Conservation (phyloP, 2,797 vertebrate genomes). For the Antennarius maculatus region DNA sequence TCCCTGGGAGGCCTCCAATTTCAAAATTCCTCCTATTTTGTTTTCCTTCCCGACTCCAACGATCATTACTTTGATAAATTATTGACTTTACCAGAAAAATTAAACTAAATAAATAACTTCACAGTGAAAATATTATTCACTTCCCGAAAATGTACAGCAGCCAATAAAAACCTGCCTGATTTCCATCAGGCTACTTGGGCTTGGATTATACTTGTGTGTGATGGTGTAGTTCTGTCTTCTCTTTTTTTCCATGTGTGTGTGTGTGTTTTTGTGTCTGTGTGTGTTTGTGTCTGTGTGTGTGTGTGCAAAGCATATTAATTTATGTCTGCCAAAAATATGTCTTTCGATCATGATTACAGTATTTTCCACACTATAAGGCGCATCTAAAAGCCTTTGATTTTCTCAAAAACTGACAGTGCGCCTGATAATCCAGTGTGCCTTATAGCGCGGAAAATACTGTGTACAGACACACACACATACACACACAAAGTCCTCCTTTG, state of each 20-base stretch:
- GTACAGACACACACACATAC: too few relatives aligned
- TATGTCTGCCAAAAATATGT: slow-evolving; percentile 22
- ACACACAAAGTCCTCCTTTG: not conserved
- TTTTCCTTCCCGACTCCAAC: slow-evolving; percentile 74
- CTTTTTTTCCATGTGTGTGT: slow-evolving; percentile 8
- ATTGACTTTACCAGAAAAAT: slow-evolving; percentile 81
- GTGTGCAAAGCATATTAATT: slow-evolving; percentile 22
- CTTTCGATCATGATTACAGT: too few relatives aligned
- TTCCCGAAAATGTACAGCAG: slow-evolving; percentile 69
- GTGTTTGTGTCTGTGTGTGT: not conserved
- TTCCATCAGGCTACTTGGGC: slow-evolving; percentile 79
- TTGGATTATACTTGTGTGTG: slow-evolving; percentile 59
- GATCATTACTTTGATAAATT: slow-evolving; percentile 82
- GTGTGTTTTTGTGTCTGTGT: not conserved
- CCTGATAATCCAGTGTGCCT: too few relatives aligned
- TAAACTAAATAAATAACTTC: slow-evolving; percentile 79
- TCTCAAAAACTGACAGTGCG: too few relatives aligned
- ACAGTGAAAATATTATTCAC: slow-evolving; percentile 81
- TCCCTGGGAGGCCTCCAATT: slow-evolving; percentile 57
- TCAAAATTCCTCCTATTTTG: slow-evolving; percentile 71
- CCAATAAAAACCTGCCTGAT: slow-evolving; percentile 81
- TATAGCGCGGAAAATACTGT: too few relatives aligned
- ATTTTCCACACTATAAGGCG: too few relatives aligned
- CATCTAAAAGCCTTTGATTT: too few relatives aligned
- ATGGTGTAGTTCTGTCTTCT: slow-evolving; percentile 55